A percentile compares a stretch with the other conserved stretches of the same genome.
Evolutionary conservation across 1,140 invertebrate species (phyloP).

Genomic region (Leptopilina boulardi): DNA sequence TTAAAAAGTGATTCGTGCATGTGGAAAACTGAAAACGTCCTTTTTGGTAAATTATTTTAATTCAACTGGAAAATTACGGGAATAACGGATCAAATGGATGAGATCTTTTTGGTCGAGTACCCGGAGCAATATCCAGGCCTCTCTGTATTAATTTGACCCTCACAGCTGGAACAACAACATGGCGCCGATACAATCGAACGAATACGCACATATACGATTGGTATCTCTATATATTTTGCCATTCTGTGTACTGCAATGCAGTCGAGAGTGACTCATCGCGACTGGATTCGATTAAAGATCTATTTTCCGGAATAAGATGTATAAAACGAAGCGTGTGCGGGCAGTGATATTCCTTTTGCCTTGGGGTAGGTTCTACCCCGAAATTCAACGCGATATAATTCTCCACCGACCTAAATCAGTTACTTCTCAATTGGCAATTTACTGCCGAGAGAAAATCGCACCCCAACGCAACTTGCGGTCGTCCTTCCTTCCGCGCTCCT

Average conservation of each 20-base stretch:
- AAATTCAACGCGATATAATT: constrained; percentile 24
- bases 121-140: constrained; percentile 33
- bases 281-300: constrained; percentile 49
- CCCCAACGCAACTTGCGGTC: constrained; percentile 29
- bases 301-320: constrained; percentile 47
- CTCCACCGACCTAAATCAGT: constrained; percentile 50
- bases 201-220: constrained; percentile 20
- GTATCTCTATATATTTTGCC: constrained; percentile 2
- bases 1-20: background rate
- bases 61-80: constrained; percentile 15
- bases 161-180: constrained; percentile 41
- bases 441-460: constrained; percentile 54
- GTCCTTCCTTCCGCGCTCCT: constrained; percentile 39
- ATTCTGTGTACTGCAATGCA: background rate
- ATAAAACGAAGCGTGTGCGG: constrained; percentile 12
- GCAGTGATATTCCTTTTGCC: constrained; percentile 27
- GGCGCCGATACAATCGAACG: constrained; percentile 11
- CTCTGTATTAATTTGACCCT: constrained; percentile 43
- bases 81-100: constrained; percentile 22
- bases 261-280: constrained; percentile 33
- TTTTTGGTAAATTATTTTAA: constrained; percentile 10
- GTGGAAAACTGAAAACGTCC: background rate
- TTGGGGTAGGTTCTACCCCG: constrained; percentile 37
- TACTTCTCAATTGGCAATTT: constrained; percentile 60
- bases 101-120: constrained; percentile 32